These are phyloP conservation scores for Charaxes varanes DNA, from an alignment of 1,140 invertebrate genomes.

Conservation along the genomic window DNA sequence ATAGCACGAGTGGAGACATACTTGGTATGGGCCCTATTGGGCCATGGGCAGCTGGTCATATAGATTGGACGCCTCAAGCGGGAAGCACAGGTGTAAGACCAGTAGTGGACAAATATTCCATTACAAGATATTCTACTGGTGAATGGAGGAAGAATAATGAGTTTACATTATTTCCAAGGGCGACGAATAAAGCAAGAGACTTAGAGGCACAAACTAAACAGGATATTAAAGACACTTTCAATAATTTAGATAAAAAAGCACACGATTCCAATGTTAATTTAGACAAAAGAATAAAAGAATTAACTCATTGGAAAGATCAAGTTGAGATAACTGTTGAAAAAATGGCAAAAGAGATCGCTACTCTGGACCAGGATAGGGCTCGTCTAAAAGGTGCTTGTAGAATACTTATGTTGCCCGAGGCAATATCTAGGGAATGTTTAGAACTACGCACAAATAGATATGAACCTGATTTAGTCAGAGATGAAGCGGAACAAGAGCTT, in stretches of 20 bases:
- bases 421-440: conserved; percentile 82
- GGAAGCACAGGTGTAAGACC: conserved; percentile 82
- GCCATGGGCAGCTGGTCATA: conserved; percentile 81
- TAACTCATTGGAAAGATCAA: conserved; percentile 80
- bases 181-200: conserved; percentile 44
- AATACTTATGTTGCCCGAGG: conserved; percentile 78
- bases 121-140: conserved; percentile 79
- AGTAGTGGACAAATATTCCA: conserved; percentile 83
- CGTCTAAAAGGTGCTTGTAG: conserved; percentile 78
- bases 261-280: conserved; percentile 77
- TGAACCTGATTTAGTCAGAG: conserved; percentile 87
- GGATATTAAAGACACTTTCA: conserved; percentile 62
- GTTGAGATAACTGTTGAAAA: conserved; percentile 77
- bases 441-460: conserved; percentile 83
- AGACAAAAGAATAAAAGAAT: conserved; percentile 75
- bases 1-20: conserved; percentile 57
- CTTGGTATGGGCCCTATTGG: conserved; percentile 70
- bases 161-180: conserved; percentile 37
- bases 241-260: conserved; percentile 76
- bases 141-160: conserved; percentile 81
- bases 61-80: conserved; percentile 80
- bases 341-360: conserved; percentile 80
- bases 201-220: conserved; percentile 36
- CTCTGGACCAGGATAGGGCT: conserved; percentile 76
- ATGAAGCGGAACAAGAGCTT: conserved; percentile 88